These are phyloP conservation scores for Drosophila triauraria DNA, from an alignment of 1,140 invertebrate genomes.

Conservation along the genomic window DNA sequence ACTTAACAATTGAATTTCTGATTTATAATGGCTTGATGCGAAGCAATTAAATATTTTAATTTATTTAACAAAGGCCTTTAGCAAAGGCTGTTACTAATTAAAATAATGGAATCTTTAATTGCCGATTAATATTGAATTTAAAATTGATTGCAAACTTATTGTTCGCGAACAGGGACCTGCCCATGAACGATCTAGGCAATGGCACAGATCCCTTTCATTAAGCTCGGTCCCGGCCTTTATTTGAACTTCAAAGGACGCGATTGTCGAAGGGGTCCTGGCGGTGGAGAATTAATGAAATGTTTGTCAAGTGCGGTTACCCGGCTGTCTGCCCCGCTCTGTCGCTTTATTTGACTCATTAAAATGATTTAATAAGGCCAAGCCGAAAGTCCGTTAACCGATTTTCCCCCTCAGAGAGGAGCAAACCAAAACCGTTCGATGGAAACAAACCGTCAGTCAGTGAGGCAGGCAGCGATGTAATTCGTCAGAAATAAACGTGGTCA, in stretches of 20 bases:
- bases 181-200: slow-evolving; percentile 47
- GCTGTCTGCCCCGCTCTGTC: slow-evolving; percentile 27
- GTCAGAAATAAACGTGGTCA: slow-evolving; percentile 62
- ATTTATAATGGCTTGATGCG: slow-evolving; percentile 21
- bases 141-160: not conserved
- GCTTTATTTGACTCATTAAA: slow-evolving; percentile 74
- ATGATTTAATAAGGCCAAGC: slow-evolving; percentile 71
- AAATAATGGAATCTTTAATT: slow-evolving; percentile 7
- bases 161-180: slow-evolving; percentile 4
- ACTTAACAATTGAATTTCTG: slow-evolving; percentile 26
- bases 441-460: slow-evolving; percentile 4
- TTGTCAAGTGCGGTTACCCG: slow-evolving; percentile 61
- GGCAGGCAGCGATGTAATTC: slow-evolving; percentile 44
- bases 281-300: slow-evolving; percentile 67
- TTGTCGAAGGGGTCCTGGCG: slow-evolving; percentile 33
- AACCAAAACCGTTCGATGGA: slow-evolving; percentile 12
- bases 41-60: slow-evolving; percentile 19
- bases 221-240: slow-evolving; percentile 28
- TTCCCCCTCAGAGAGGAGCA: not conserved
- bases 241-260: slow-evolving; percentile 44
- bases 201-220: slow-evolving; percentile 42
- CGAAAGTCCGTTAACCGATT: slow-evolving; percentile 41
- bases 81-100: slow-evolving; percentile 11
- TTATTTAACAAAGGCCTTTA: not conserved
- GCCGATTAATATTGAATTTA: not conserved